A percentile compares a stretch with the other conserved stretches of the same genome.
Evolutionary conservation across 2,797 vertebrate species (phyloP).

Genomic region (Chaetodon trifasciatus): DNA sequence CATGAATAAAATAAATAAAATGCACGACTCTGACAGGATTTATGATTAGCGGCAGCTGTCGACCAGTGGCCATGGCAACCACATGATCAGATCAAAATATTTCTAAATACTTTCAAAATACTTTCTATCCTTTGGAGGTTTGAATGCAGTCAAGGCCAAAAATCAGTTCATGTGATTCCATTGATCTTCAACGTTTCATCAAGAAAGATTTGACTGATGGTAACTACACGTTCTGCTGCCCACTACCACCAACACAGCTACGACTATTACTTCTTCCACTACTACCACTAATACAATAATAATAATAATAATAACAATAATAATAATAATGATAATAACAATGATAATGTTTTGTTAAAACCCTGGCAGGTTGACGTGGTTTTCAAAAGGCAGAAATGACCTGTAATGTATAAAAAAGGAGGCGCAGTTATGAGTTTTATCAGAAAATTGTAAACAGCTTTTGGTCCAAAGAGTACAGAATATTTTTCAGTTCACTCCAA

Average conservation of each 20-base stretch:
- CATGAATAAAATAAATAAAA: not conserved
- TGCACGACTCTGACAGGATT: not conserved
- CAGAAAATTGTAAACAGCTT: not conserved
- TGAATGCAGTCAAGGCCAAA: conserved; percentile 6
- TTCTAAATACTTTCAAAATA: not conserved
- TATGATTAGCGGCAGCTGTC: not conserved
- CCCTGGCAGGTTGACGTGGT: not conserved
- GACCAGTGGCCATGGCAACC: not conserved
- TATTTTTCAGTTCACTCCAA: not conserved
- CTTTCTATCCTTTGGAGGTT: conserved; percentile 4
- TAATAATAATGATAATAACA: not conserved
- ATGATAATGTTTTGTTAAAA: not conserved
- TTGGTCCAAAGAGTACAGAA: conserved; percentile 12
- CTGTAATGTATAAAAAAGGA: not conserved
- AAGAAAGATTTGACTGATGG: not conserved
- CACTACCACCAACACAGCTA: too few relatives aligned
- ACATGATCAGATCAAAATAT: conserved; percentile 12
- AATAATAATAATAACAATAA: too few relatives aligned
- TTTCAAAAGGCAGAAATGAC: not conserved
- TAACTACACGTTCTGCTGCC: not conserved
- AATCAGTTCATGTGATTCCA: not conserved
- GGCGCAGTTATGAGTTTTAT: not conserved
- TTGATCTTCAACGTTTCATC: not conserved
- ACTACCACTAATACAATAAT: not conserved
- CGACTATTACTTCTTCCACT: not conserved